Evolutionary conservation across 2,888 invertebrate genomes (phyloP), one percentile per base, ranked within the genome.

Genomic region (Pammene aurita): DNA sequence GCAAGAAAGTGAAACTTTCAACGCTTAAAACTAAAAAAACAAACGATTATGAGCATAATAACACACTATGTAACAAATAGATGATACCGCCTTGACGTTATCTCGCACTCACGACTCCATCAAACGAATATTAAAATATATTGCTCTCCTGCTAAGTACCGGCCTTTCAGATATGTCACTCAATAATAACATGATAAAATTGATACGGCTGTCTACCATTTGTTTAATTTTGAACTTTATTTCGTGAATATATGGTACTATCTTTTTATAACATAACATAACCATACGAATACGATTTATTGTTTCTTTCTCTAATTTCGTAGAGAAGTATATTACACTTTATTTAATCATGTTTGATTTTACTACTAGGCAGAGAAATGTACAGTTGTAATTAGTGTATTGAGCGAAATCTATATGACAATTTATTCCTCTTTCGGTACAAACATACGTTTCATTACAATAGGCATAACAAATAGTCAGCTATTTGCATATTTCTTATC

Each of bases 21-120:
- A 60, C 69, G 69, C 60, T 26, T 64, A 52, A 10, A 7, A 58
- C 57, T 62, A 62, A 63, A 64, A 68, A 60, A 63, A 68, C 58
- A 57, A 64, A 69, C 60, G 55, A 69, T 69, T 60, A 69, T 60
- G 76, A 77, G 70, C 70, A 73, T 73, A 77, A 81, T 80, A 78
- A 78, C 72, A 75, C 76, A 66, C 75, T 76, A 76, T 76, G 75
- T 71, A 76, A 76, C 74, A 76, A 77, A 74, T 74, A 79, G 76
- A 77, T 72, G 75, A 75, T 69, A 54, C 72, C 74, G 72, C 73
- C 68, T 73, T 78, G 77, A 78, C 80, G 76, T 78, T 79, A 85
- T 86, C 86, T 83, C 77, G 76, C 78, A 77, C 72, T 75, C 75
- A 81, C 84, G 83, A 82, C 76, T 78, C 78, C 80, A 78, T 79